Evolutionary conservation across 2,888 invertebrate genomes (phyloP).

Genomic region (Nymphalis urticae): DNA sequence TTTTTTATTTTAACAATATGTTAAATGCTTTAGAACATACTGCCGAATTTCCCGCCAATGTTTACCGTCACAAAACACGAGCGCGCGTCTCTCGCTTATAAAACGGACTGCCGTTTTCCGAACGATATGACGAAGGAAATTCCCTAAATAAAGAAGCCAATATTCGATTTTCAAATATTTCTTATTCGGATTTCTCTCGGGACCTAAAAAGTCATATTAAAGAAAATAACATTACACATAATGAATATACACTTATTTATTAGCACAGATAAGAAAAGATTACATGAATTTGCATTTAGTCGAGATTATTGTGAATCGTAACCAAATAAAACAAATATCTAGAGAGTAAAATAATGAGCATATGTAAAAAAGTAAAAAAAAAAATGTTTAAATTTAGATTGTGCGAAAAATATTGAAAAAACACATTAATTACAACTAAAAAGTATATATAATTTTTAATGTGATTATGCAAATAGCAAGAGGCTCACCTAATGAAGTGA

Average conservation of each 20-base stretch:
- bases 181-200: neutral
- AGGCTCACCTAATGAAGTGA: no score
- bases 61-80: neutral
- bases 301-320: no score
- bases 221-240: neutral
- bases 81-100: neutral
- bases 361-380: no score
- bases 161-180: neutral
- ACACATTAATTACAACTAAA: no score
- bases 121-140: neutral
- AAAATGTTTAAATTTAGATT: no score
- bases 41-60: conserved; percentile 2
- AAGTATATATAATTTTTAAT: no score
- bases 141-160: neutral
- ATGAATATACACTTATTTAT: neutral
- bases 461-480: no score
- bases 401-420: no score
- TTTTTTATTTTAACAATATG: neutral
- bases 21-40: neutral
- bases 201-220: neutral
- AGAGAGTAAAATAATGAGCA: no score
- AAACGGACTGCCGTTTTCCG: conserved; percentile 3
- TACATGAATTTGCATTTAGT: neutral
- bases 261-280: neutral
- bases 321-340: no score